phyloP scores from a whole-genome alignment of 37 sponge, comb jelly and placozoan species.

The Beroe ovata region DNA sequence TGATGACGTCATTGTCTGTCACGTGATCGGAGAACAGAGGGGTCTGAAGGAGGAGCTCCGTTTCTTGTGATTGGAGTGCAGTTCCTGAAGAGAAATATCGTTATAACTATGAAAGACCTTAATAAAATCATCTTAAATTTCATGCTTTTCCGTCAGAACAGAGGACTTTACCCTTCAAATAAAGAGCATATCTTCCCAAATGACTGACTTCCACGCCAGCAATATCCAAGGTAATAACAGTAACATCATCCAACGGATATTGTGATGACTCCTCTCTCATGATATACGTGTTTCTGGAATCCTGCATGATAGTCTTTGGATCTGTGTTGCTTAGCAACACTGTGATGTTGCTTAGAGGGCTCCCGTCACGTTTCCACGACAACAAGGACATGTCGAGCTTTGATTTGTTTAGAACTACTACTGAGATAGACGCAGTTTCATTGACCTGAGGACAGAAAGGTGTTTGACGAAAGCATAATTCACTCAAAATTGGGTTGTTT shows the following conservation, averaged over 20 bases:
- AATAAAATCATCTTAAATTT: too few species aligned
- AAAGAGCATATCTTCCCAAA: neutral
- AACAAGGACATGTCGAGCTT: neutral
- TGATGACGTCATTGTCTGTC: neutral
- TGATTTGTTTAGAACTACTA: neutral
- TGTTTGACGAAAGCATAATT: too few species aligned
- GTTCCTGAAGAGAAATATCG: too few species aligned
- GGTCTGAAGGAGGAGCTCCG: neutral
- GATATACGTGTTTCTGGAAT: too few species aligned
- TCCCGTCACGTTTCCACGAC: neutral
- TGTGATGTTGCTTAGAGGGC: too few species aligned
- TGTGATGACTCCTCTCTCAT: too few species aligned
- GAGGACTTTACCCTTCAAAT: neutral
- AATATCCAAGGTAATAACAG: neutral
- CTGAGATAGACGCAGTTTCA: neutral
- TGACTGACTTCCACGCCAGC: neutral
- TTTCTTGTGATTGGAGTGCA: neutral
- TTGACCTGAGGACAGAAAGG: neutral
- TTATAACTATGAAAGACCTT: too few species aligned
- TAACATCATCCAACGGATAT: too few species aligned
- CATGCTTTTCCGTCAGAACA: too few species aligned
- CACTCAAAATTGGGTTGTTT: too few species aligned
- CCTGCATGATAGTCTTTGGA: too few species aligned
- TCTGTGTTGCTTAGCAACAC: neutral
- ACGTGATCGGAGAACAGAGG: neutral